Evolutionary conservation across 2,113 vertebrate genomes (phyloP).

Genomic region (Gobius niger): DNA sequence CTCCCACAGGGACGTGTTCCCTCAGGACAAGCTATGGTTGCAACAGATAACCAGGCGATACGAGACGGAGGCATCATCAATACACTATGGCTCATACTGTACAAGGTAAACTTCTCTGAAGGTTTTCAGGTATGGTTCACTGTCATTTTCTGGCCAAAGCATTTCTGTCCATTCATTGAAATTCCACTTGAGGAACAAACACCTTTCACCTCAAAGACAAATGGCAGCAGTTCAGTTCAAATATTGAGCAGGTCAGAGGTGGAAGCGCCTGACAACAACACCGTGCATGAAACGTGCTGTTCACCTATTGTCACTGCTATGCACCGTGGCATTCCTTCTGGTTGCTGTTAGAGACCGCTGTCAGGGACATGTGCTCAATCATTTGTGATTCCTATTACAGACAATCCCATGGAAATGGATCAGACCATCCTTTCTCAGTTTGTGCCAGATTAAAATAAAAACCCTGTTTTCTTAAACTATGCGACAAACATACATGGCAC

Average conservation of each 20-base stretch:
- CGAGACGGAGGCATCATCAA: background rate
- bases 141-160: no score
- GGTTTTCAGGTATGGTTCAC: no score
- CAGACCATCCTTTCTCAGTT: conserved; percentile 18
- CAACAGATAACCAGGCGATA: conserved; percentile 21
- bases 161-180: background rate
- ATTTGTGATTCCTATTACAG: conserved; percentile 54
- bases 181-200: background rate
- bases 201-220: background rate
- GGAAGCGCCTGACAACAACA: background rate
- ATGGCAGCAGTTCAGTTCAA: background rate
- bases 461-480: background rate
- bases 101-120: no score
- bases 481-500: background rate
- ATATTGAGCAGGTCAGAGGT: background rate
- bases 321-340: conserved; percentile 45
- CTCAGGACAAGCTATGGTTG: conserved; percentile 54
- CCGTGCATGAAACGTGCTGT: background rate
- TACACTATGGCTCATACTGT: no score
- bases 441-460: conserved; percentile 27
- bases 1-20: conserved; percentile 63
- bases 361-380: conserved; percentile 38
- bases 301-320: conserved; percentile 38
- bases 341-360: conserved; percentile 42
- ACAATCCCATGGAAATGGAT: conserved; percentile 49